A percentile compares a stretch with the other conserved stretches of the same genome.
phyloP scores from a whole-genome alignment of 2,113 vertebrate species.

The Nicator chloris region DNA sequence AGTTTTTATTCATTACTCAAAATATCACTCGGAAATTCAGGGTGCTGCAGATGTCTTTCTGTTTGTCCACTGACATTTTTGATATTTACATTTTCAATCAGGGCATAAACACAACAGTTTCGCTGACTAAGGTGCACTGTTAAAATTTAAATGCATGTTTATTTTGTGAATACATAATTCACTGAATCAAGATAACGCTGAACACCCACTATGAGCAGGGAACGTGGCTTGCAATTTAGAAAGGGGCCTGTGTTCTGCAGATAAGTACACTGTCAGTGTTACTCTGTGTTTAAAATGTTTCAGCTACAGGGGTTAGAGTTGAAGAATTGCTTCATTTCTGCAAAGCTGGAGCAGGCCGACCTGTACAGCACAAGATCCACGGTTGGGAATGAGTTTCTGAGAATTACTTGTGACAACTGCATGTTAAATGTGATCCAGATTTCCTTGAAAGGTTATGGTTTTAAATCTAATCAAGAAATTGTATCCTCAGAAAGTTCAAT shows the following conservation, averaged over 20 bases:
- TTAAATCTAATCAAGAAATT: not conserved
- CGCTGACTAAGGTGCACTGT: not conserved
- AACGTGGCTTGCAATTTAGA: not conserved
- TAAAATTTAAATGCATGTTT: slow-evolving; percentile 42
- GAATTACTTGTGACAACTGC: not conserved
- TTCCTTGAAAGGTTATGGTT: not conserved
- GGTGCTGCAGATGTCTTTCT: not conserved
- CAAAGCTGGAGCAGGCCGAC: not conserved
- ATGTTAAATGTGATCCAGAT: not conserved
- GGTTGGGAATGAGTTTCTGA: not conserved
- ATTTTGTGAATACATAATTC: slow-evolving; percentile 32
- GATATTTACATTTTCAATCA: slow-evolving; percentile 11
- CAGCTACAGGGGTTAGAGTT: not conserved
- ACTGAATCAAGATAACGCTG: slow-evolving; percentile 14
- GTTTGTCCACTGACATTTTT: slow-evolving; percentile 11
- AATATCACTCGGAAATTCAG: not conserved
- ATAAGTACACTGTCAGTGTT: not conserved
- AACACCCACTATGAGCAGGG: not conserved
- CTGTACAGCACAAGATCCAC: not conserved
- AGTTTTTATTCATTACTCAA: not conserved
- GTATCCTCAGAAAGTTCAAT: not conserved
- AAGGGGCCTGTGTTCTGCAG: not conserved
- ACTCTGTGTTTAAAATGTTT: slow-evolving; percentile 25
- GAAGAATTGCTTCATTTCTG: slow-evolving; percentile 24
- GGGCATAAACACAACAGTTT: not conserved